Percentiles rank a stretch among this genome's conserved stretches.
Evolutionary conservation across 2,797 vertebrate genomes (phyloP).

Genomic region (Anguilla megastoma): DNA sequence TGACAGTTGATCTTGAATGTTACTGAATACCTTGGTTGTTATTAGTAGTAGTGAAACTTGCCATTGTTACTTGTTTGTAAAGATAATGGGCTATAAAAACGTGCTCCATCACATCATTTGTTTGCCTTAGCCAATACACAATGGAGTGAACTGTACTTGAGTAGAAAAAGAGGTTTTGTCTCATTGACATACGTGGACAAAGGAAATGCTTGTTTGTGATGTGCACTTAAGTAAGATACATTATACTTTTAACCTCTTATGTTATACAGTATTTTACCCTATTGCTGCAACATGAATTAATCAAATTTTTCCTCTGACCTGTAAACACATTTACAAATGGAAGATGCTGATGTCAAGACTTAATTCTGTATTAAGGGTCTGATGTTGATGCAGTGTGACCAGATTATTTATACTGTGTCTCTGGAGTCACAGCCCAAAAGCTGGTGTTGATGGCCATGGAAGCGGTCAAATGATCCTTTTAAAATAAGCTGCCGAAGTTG

Average conservation of each 20-base stretch:
- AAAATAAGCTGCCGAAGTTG: conserved; percentile 53
- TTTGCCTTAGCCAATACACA: conserved; percentile 57
- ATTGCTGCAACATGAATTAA: background rate
- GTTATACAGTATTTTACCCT: background rate
- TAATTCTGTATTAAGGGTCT: background rate
- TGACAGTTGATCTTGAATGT: conserved; percentile 43
- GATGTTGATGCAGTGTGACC: conserved; percentile 26
- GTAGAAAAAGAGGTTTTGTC: conserved; percentile 33
- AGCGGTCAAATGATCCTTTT: conserved; percentile 18
- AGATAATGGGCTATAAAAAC: conserved; percentile 56
- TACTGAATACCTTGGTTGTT: conserved; percentile 64
- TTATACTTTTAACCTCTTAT: background rate
- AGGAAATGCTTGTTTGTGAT: conserved; percentile 34
- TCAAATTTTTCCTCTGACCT: background rate
- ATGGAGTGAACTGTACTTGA: conserved; percentile 41
- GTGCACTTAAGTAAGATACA: background rate
- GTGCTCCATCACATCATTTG: conserved; percentile 46
- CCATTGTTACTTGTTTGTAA: conserved; percentile 61
- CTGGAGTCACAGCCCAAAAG: conserved; percentile 55
- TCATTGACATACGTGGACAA: conserved; percentile 39
- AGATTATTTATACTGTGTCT: conserved; percentile 52
- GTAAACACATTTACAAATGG: background rate
- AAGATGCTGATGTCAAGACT: background rate
- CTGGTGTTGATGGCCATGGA: conserved; percentile 37
- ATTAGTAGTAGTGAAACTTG: conserved; percentile 63